Conservation (phyloP, 2,888 invertebrate species). For the Macaria notata region DNA sequence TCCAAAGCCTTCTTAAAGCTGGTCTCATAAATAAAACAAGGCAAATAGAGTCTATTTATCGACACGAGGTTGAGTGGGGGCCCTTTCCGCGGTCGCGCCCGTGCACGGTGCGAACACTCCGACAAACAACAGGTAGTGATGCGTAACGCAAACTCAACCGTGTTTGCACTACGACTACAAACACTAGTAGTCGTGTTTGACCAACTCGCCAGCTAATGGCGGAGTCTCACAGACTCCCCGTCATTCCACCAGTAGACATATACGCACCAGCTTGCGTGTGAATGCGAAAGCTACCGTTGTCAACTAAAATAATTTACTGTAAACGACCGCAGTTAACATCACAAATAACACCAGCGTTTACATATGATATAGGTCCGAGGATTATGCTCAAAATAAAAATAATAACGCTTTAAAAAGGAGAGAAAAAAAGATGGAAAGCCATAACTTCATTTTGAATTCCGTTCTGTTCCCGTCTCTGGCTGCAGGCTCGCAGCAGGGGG, state of each 20-base stretch:
- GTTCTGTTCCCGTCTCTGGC: constrained; percentile 74
- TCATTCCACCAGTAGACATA: no score
- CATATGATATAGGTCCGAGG: constrained; percentile 52
- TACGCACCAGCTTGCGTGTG: no score
- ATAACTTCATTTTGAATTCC: constrained; percentile 81
- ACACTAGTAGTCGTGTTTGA: constrained; percentile 76
- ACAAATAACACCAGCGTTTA: constrained; percentile 40
- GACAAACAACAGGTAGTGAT: constrained; percentile 78
- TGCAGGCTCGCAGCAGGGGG: constrained; percentile 76
- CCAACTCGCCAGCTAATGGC: constrained; percentile 74
- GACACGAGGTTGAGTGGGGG: constrained; percentile 67
- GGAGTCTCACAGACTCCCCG: constrained; percentile 39
- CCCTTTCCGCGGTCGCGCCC: constrained; percentile 72
- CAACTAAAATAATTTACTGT: constrained; percentile 48
- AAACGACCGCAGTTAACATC: constrained; percentile 37
- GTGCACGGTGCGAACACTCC: constrained; percentile 58
- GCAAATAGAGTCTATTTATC: constrained; percentile 72
- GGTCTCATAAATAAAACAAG: constrained; percentile 41
- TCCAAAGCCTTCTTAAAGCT: no score
- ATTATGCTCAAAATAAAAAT: constrained; percentile 68
- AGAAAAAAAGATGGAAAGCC: constrained; percentile 68
- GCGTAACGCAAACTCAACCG: constrained; percentile 79
- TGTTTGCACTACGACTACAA: constrained; percentile 74
- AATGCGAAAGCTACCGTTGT: constrained; percentile 74
- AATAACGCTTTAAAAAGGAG: constrained; percentile 57